A percentile compares a stretch with the other conserved stretches of the same genome.
Evolutionary conservation across 2,113 vertebrate species (phyloP).

Genomic region (Columba livia): DNA sequence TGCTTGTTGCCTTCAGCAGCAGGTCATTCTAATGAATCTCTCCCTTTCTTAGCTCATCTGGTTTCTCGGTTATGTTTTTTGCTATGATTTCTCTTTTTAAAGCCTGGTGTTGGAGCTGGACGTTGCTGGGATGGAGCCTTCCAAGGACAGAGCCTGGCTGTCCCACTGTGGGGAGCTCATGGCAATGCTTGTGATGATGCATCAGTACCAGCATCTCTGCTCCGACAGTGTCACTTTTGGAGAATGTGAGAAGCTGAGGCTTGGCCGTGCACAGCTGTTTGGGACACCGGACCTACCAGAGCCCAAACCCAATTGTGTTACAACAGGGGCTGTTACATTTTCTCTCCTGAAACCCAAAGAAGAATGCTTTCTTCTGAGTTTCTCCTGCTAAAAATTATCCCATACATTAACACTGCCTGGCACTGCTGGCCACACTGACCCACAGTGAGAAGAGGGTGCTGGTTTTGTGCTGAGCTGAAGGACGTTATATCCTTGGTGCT

Average conservation of each 20-base stretch:
- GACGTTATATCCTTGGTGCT: not conserved
- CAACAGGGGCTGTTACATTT: not conserved
- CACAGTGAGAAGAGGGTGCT: not conserved
- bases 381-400: not conserved
- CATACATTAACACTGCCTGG: accelerated
- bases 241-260: not conserved
- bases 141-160: not conserved
- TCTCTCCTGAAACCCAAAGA: not conserved
- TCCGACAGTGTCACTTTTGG: not conserved
- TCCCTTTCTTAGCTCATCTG: not conserved
- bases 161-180: not conserved
- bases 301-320: not conserved
- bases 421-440: not conserved
- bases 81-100: not conserved
- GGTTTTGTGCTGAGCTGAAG: not conserved
- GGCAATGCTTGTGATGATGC: not conserved
- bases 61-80: not conserved
- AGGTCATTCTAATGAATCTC: not conserved
- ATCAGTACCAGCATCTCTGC: not conserved
- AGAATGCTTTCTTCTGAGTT: not conserved
- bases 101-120: not conserved
- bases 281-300: not conserved
- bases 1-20: not conserved
- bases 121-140: not conserved
- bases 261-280: not conserved